Conservation (phyloP, 2,113 vertebrate species). For the Planiliza haematocheilus region DNA sequence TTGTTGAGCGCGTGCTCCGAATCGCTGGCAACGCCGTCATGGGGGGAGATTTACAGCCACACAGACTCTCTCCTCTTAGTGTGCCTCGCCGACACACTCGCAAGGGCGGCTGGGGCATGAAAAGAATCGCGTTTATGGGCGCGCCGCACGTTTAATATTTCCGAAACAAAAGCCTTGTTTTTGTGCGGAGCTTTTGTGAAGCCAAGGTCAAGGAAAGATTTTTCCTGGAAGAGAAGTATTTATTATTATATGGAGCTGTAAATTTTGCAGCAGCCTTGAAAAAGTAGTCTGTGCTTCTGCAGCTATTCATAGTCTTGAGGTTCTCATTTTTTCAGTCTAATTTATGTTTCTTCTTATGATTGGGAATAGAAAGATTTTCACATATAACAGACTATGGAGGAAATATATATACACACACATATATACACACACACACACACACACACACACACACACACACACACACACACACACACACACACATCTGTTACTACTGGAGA, state of each 20-base stretch:
- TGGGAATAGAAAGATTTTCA: no score
- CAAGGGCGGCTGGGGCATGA: not conserved
- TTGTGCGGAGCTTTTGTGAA: conserved; percentile 2
- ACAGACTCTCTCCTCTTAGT: conserved; percentile 14
- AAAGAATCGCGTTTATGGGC: conserved; percentile 1
- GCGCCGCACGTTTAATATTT: not conserved
- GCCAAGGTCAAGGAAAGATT: conserved; percentile 10
- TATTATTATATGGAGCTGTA: not conserved
- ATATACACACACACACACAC: no score
- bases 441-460: no score
- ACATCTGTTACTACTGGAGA: no score
- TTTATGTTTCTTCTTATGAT: no score
- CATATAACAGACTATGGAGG: no score
- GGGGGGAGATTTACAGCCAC: conserved; percentile 3
- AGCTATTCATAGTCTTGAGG: not conserved
- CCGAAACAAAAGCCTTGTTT: not conserved
- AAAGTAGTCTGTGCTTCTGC: not conserved
- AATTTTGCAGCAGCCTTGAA: not conserved
- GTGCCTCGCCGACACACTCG: not conserved
- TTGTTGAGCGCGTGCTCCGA: not conserved
- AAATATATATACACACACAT: no score
- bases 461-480: no score
- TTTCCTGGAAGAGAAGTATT: not conserved
- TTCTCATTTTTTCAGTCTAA: no score
- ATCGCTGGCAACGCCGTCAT: conserved; percentile 11